These are phyloP conservation scores for Parascotia fuliginaria DNA, from an alignment of 2,888 invertebrate genomes.

Conservation along the genomic window DNA sequence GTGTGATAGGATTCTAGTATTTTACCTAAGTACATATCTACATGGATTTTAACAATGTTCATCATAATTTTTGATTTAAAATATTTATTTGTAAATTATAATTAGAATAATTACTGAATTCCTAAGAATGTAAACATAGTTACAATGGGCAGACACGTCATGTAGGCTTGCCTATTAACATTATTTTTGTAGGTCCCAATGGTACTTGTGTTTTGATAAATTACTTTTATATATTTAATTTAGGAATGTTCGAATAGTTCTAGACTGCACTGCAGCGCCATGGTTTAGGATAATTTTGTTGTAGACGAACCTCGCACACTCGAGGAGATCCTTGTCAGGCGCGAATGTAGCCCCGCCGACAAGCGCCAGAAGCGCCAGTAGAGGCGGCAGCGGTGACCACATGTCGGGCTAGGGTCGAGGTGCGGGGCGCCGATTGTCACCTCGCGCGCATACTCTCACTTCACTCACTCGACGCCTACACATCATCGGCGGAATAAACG, in stretches of 20 bases:
- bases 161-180: conserved; percentile 69
- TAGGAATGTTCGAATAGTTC: no score
- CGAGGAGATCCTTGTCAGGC: conserved; percentile 76
- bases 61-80: conserved; percentile 13
- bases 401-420: conserved; percentile 71
- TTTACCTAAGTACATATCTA: no score
- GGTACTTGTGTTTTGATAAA: conserved; percentile 43
- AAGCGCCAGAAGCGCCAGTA: conserved; percentile 68
- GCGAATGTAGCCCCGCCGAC: conserved; percentile 71
- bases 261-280: no score
- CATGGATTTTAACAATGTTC: background rate
- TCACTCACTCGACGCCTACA: conserved; percentile 69
- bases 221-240: no score
- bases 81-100: conserved; percentile 19
- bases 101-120: conserved; percentile 22
- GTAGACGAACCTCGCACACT: conserved; percentile 80
- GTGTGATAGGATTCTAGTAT: no score
- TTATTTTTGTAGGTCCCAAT: conserved; percentile 77
- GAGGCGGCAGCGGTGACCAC: conserved; percentile 71
- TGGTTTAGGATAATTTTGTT: no score
- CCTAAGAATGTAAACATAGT: conserved; percentile 12
- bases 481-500: conserved; percentile 67
- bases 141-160: conserved; percentile 42
- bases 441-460: conserved; percentile 68
- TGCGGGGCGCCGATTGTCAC: conserved; percentile 63